Percentiles rank a stretch among this genome's conserved stretches.
Conservation (phyloP, 2,888 invertebrate species). For the Pyrocoelia pectoralis region DNA sequence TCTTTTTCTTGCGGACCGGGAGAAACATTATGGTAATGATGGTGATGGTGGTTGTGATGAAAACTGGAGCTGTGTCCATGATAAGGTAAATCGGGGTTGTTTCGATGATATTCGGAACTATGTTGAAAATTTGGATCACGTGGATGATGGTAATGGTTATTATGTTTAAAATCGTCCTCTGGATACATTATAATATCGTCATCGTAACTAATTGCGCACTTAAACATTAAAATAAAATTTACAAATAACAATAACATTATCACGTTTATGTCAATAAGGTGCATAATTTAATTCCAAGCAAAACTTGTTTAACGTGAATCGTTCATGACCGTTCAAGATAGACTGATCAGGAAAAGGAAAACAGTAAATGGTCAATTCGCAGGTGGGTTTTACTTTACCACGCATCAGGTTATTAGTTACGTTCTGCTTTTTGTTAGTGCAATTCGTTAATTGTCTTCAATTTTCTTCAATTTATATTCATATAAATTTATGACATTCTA, state of each 20-base stretch:
- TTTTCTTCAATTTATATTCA: constrained; percentile 7
- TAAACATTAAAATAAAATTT: background rate
- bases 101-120: constrained; percentile 5
- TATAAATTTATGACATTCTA: background rate
- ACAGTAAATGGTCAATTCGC: constrained; percentile 18
- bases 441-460: constrained; percentile 8
- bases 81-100: background rate
- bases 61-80: constrained; percentile 3
- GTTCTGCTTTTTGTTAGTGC: constrained; percentile 8
- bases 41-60: constrained; percentile 19
- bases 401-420: constrained; percentile 9
- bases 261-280: constrained; percentile 1
- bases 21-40: constrained; percentile 6
- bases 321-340: constrained; percentile 9
- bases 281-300: background rate
- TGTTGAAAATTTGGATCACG: background rate
- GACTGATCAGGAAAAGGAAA: constrained; percentile 19
- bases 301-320: constrained; percentile 8
- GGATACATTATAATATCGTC: background rate
- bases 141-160: background rate
- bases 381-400: constrained; percentile 32
- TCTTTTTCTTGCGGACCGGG: background rate
- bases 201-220: background rate
- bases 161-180: background rate
- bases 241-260: background rate